phyloP scores from a whole-genome alignment of 2,888 invertebrate genomes.

The Drosophila antonietae region DNA sequence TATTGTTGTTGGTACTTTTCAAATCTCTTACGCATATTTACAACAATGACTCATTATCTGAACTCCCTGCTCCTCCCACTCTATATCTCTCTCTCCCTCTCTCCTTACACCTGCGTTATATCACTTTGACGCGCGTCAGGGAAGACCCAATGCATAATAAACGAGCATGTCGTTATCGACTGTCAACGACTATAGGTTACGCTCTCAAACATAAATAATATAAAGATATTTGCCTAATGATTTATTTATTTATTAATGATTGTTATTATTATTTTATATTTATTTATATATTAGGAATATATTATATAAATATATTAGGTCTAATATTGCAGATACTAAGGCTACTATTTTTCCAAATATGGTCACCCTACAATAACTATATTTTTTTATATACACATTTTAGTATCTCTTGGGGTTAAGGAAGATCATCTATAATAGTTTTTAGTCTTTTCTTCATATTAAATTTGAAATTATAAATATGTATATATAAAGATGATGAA shows the following conservation, averaged over 20 bases:
- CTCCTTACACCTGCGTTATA: slow-evolving; percentile 12
- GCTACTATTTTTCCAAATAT: background rate
- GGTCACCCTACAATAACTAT: background rate
- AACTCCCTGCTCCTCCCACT: background rate
- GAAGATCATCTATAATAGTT: too few relatives aligned
- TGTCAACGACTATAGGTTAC: background rate
- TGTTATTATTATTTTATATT: too few relatives aligned
- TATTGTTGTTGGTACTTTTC: background rate
- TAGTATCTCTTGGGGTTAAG: too few relatives aligned
- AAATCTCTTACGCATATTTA: slow-evolving; percentile 5
- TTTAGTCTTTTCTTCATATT: too few relatives aligned
- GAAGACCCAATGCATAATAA: slow-evolving; percentile 23
- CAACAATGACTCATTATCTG: slow-evolving; percentile 21
- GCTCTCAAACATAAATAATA: background rate
- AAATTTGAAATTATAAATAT: too few relatives aligned
- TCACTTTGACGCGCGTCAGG: slow-evolving; percentile 22
- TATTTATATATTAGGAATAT: too few relatives aligned
- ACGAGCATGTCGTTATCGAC: background rate
- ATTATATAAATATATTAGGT: too few relatives aligned
- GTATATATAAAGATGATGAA: too few relatives aligned
- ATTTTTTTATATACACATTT: too few relatives aligned
- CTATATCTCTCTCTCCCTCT: background rate
- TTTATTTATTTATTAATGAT: too few relatives aligned
- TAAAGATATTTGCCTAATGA: too few relatives aligned
- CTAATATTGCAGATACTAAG: too few relatives aligned